Base-by-base conservation (phyloP, 2,113 vertebrate species). In the Phalacrocorax aristotelis region DNA sequence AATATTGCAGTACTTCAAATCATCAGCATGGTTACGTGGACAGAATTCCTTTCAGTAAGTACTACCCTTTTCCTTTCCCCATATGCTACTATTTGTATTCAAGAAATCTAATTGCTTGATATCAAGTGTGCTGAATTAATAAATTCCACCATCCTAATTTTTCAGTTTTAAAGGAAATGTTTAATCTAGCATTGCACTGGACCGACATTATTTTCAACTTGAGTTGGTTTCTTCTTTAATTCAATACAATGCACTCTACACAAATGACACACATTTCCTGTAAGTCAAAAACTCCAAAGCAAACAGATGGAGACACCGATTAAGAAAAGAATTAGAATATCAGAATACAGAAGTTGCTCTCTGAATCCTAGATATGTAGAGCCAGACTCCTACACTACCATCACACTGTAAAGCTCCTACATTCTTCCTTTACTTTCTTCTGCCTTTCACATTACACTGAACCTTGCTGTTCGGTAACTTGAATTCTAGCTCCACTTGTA, bases 61-160 rank as follows among this genome's bases (percentile, higher is more conserved):
- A 55, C 38, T 46, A 16, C 49, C 65, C 83, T 90, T 55, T 71
- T 62, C 77, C 60, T 69, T 81, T 87, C 68, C 78, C 79, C 94
- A 93, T 90, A 97, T 70, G 78, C n/a, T 91, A 49, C n/a, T 69
- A 72, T 49, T 87, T 40, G 54, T 62, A 77, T 91, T 93, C 57
- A 85, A 91, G 89, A 92, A 96, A 83, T 69, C 30, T 54, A 58
- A 86, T 75, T 86, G 92, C 72, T 86, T 88, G 86, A 91, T 82
- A 95, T 44, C 81, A 91, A 94, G 68, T 46, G 49, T 88, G 65
- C 46, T 81, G 71, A 95, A 93, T 82, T 87, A 93, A 78, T 84
- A 71, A 5, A 72, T 66, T 62, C 77, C 46, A 64, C 52, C 54
- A 77, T 18, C 71, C 15, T 74, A 82, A 40, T 80, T 64, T 80